Evolutionary conservation across 2,888 invertebrate species (phyloP), one percentile per base, ranked within the genome.

Genomic region (Dryobotodes eremita): DNA sequence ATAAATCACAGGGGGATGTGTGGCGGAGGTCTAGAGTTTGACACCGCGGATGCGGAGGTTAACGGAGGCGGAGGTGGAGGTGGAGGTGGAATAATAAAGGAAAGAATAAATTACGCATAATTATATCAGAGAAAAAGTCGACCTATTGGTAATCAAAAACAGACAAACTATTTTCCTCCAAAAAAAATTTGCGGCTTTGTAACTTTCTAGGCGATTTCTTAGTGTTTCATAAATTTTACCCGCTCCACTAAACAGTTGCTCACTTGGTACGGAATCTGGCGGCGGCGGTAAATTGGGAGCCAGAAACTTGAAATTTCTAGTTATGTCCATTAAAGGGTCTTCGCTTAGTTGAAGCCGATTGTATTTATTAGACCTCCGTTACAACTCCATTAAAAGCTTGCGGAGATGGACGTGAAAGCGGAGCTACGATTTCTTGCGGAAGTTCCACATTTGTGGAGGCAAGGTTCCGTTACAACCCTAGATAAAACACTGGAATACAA

Each of bases 121-220:
- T 20, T 48, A 13, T 26, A 15, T 31, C 13, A 20, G 20, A 20
- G 13, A 17, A 26, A 26, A 46, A 26, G 11, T 66, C 3, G 2
- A 26, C 7, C 26, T 11, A 48, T 11, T 8, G 2, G n/a, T 26
- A 17, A 66, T 26, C 6, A 5, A 2, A 46, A 26, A 17, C 17
- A 2, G 6, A 6, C 10, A n/a, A 7, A 3, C 0, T n/a, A 46
- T 0, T 11, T 15, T n/a, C n/a, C n/a, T 17, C 2, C 17, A n/a
- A 2, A n/a, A n/a, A 42, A 20, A 6, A 46, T 10, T 66, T 26
- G 13, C 7, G 7, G 20, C 1, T 48, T 13, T 48, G 13, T 50
- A 13, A 20, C 31, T 20, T 20, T 66, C 10, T 26, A 50, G 20
- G 68, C 48, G 26, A 68, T 68, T 26, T 48, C 20, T 20, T 20